A percentile compares a stretch with the other conserved stretches of the same genome.
Conservation (phyloP, 2,113 vertebrate species). For the Promerops cafer region DNA sequence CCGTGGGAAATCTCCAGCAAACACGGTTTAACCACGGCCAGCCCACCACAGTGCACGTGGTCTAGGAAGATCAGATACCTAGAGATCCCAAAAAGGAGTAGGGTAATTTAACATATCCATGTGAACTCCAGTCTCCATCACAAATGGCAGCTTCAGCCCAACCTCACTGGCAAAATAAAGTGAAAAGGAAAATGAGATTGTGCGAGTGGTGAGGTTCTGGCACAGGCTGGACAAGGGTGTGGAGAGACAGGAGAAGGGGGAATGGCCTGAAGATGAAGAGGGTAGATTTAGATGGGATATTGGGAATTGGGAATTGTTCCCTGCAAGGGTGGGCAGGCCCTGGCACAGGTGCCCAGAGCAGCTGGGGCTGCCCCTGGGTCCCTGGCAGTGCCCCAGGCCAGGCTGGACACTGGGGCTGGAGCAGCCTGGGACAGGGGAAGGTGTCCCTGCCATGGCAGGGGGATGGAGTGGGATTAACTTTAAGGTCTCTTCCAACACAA, state of each 20-base stretch:
- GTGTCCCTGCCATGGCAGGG: neutral
- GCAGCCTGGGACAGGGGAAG: neutral
- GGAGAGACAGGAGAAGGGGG: neutral
- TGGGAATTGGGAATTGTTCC: neutral
- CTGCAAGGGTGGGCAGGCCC: rapidly evolving
- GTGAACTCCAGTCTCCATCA: neutral
- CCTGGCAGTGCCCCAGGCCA: neutral
- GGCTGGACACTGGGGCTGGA: neutral
- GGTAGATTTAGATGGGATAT: neutral
- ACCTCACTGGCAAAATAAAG: neutral
- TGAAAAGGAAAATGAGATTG: neutral
- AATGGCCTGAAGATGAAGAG: neutral
- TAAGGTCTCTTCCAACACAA: neutral
- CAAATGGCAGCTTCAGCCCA: neutral
- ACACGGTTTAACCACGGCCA: neutral
- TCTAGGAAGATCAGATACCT: neutral
- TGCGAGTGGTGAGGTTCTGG: neutral
- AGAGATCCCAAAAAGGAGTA: neutral
- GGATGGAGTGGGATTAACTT: neutral
- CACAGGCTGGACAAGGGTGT: neutral
- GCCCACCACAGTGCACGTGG: rapidly evolving
- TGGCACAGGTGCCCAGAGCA: neutral
- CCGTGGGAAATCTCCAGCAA: neutral
- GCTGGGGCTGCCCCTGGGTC: neutral
- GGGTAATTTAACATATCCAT: neutral